Conservation (phyloP, 2,888 invertebrate genomes). For the Hirtodrosophila cameraria region DNA sequence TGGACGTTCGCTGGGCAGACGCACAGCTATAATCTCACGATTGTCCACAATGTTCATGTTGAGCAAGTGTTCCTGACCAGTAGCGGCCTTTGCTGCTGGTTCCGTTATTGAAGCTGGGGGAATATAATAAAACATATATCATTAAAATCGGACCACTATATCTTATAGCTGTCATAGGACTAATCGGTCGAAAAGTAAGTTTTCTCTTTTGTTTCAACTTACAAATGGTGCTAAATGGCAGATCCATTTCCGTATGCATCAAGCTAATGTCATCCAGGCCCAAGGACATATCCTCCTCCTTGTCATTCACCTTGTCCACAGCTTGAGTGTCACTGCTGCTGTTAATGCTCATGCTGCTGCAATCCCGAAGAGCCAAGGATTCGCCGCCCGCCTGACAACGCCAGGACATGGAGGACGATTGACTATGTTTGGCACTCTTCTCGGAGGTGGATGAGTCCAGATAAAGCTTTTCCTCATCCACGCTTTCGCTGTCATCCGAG, state of each 20-base stretch:
- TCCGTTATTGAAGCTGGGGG: constrained; percentile 74
- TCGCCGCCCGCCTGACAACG: constrained; percentile 87
- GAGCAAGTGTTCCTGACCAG: constrained; percentile 59
- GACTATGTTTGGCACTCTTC: constrained; percentile 82
- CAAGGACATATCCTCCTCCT: constrained; percentile 70
- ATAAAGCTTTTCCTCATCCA: constrained; percentile 88
- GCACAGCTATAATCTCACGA: constrained; percentile 28
- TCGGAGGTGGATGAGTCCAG: constrained; percentile 87
- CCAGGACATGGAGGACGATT: constrained; percentile 82
- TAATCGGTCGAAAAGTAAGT: too few species aligned
- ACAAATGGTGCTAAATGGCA: constrained; percentile 82
- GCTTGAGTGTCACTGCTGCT: constrained; percentile 83
- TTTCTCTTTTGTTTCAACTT: constrained; percentile 51
- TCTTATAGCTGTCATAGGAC: too few species aligned
- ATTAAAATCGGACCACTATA: too few species aligned
- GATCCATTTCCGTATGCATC: constrained; percentile 79
- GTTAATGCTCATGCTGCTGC: constrained; percentile 85
- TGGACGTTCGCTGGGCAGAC: constrained; percentile 70
- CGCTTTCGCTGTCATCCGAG: constrained; percentile 84
- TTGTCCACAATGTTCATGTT: constrained; percentile 64
- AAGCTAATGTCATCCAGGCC: constrained; percentile 78
- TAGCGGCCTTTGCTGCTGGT: constrained; percentile 25
- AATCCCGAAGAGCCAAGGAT: constrained; percentile 87
- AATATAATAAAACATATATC: too few species aligned
- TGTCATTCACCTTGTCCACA: constrained; percentile 21